Evolutionary conservation across 2,797 vertebrate genomes (phyloP).

Genomic region (Mormyrops attenuatus): DNA sequence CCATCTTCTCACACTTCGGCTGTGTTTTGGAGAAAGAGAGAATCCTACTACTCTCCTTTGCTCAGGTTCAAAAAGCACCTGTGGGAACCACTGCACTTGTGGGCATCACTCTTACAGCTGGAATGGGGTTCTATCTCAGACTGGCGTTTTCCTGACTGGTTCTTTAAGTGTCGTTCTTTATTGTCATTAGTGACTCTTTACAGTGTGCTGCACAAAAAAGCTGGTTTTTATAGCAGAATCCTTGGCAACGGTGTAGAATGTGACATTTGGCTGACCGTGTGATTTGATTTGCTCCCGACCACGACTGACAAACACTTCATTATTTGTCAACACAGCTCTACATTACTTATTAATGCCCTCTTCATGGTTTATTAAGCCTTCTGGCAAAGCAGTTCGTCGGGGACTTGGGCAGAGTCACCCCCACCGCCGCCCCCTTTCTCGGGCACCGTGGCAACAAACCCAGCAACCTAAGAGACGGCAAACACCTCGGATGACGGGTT

Average conservation of each 20-base stretch:
- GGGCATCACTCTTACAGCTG: slow-evolving; percentile 2
- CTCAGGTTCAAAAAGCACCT: neutral
- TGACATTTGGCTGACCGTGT: slow-evolving; percentile 44
- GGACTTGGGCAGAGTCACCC: slow-evolving; percentile 46
- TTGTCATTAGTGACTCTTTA: slow-evolving; percentile 13
- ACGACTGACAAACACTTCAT: slow-evolving; percentile 50
- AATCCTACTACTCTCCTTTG: neutral
- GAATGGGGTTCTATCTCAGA: neutral
- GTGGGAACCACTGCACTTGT: neutral
- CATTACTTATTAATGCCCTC: slow-evolving; percentile 75
- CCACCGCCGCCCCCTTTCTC: slow-evolving; percentile 25
- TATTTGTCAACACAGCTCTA: slow-evolving; percentile 71
- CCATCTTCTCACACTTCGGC: neutral
- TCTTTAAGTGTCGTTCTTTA: neutral
- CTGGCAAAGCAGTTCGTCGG: slow-evolving; percentile 69
- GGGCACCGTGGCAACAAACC: slow-evolving; percentile 16
- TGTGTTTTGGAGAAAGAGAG: neutral
- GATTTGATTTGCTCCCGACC: slow-evolving; percentile 58
- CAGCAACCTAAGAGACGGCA: slow-evolving; percentile 16
- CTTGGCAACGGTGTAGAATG: slow-evolving; percentile 19
- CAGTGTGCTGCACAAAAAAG: slow-evolving; percentile 6
- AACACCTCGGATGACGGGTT: neutral
- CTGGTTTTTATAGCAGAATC: slow-evolving; percentile 18
- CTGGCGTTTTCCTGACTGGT: neutral
- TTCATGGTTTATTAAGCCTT: slow-evolving; percentile 74